phyloP scores from a whole-genome alignment of 2,113 vertebrate species.

The Paralichthys olivaceus region DNA sequence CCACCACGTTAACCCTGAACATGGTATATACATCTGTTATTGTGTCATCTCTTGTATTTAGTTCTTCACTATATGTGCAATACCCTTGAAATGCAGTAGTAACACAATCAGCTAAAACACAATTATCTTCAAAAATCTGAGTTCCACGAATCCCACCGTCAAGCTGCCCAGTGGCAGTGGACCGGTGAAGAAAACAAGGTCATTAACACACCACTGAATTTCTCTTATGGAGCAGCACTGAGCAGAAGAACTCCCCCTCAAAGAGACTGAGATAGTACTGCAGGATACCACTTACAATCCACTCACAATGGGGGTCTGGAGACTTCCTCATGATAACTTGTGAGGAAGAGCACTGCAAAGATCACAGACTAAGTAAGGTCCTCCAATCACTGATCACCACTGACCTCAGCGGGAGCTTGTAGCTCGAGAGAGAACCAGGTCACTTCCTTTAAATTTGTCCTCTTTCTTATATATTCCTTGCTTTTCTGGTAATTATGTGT shows the following conservation, averaged over 20 bases:
- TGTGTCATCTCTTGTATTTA: too few relatives aligned
- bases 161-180: background rate
- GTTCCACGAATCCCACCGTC: background rate
- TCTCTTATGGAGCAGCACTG: background rate
- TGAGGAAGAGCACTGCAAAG: slow-evolving; percentile 33
- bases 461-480: background rate
- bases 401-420: background rate
- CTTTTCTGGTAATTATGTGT: background rate
- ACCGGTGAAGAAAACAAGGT: background rate
- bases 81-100: too few relatives aligned
- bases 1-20: too few relatives aligned
- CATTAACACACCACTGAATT: background rate
- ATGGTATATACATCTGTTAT: too few relatives aligned
- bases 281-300: slow-evolving; percentile 69
- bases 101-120: background rate
- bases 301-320: slow-evolving; percentile 49
- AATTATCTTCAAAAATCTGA: slow-evolving; percentile 9
- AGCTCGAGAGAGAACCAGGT: background rate
- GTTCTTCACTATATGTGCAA: too few relatives aligned
- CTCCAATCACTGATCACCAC: slow-evolving; percentile 18
- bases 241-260: slow-evolving; percentile 35
- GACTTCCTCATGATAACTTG: slow-evolving; percentile 45
- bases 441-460: background rate
- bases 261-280: slow-evolving; percentile 32
- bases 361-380: slow-evolving; percentile 29